A percentile compares a stretch with the other conserved stretches of the same genome.
These are phyloP conservation scores for Yponomeuta plumbellus DNA, from an alignment of 2,888 invertebrate genomes.

Conservation along the genomic window DNA sequence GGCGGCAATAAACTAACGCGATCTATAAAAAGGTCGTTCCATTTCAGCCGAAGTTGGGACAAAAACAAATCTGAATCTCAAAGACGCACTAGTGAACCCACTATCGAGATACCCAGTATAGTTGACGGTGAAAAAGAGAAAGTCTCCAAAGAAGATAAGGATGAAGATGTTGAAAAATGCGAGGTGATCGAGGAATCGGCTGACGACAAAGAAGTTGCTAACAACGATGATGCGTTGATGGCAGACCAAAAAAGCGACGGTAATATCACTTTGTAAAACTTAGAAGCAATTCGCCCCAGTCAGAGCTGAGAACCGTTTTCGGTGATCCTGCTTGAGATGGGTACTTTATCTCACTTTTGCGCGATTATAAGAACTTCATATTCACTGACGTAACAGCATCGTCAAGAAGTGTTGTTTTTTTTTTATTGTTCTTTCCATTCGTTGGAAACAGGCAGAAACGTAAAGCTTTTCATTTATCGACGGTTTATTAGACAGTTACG, in stretches of 20 bases:
- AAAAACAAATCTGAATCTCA: slow-evolving; percentile 59
- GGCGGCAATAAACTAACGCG: slow-evolving; percentile 65
- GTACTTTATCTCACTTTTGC: no score
- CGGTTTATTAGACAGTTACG: no score
- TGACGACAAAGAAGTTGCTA: slow-evolving; percentile 60
- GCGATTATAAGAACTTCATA: no score
- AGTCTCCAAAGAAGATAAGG: slow-evolving; percentile 61
- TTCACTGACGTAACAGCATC: no score
- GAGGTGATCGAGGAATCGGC: slow-evolving; percentile 62
- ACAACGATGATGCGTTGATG: slow-evolving; percentile 53
- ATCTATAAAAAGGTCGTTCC: slow-evolving; percentile 69
- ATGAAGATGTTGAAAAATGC: slow-evolving; percentile 61
- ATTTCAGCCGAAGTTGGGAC: slow-evolving; percentile 67
- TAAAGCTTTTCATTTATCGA: no score
- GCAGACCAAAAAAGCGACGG: slow-evolving; percentile 54
- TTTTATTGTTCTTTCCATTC: no score
- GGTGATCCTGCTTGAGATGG: neutral
- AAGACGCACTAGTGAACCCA: slow-evolving; percentile 65
- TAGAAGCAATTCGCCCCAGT: slow-evolving; percentile 7
- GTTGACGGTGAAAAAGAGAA: slow-evolving; percentile 44
- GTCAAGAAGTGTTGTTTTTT: no score
- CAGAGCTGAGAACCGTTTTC: neutral
- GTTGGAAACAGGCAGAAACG: no score
- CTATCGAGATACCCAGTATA: slow-evolving; percentile 49
- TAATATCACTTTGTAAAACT: slow-evolving; percentile 26